Conservation (phyloP, 1,140 invertebrate genomes). For the Nylanderia fulva region DNA sequence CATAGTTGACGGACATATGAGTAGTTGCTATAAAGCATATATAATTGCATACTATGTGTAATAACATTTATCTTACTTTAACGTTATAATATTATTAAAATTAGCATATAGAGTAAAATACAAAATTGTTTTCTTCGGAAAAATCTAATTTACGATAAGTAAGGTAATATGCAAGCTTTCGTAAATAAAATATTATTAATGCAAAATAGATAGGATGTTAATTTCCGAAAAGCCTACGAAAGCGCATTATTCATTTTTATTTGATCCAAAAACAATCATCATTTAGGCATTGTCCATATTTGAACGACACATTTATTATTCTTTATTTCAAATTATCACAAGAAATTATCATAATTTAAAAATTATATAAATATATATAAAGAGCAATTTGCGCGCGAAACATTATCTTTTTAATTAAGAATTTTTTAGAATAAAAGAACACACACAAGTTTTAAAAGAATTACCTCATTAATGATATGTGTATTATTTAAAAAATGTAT, state of each 20-base stretch:
- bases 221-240: not conserved
- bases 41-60: not conserved
- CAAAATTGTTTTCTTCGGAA: slow-evolving; percentile 40
- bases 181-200: slow-evolving; percentile 24
- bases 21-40: not conserved
- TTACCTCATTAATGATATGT: not conserved
- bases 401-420: not conserved
- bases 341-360: not conserved
- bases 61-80: slow-evolving; percentile 29
- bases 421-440: not conserved
- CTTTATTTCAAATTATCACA: slow-evolving; percentile 9
- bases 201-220: slow-evolving; percentile 9
- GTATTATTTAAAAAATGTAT: not conserved
- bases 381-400: not conserved
- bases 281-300: not conserved
- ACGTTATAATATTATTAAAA: slow-evolving; percentile 34
- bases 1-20: not conserved
- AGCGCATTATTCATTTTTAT: not conserved
- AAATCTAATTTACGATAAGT: slow-evolving; percentile 19
- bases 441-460: not conserved
- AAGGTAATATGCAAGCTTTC: not conserved
- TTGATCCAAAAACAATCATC: not conserved
- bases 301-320: not conserved
- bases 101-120: slow-evolving; percentile 62
- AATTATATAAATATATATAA: slow-evolving; percentile 6